Conservation (phyloP, 2,888 invertebrate genomes). For the Pomacea canaliculata region DNA sequence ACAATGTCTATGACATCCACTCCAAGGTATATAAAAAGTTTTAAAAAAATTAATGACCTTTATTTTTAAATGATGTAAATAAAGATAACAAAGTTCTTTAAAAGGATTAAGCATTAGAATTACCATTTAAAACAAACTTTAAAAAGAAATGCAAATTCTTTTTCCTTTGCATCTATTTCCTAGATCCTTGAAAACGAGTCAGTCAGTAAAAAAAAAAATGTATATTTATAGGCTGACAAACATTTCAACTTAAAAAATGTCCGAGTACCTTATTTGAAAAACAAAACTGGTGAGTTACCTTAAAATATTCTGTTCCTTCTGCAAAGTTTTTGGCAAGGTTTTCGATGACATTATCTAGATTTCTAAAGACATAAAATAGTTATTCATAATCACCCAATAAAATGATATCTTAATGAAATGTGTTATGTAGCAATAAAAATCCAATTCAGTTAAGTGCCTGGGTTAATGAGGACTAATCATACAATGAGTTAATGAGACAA, state of each 20-base stretch:
- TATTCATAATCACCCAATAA: not conserved
- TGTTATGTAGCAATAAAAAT: too few relatives aligned
- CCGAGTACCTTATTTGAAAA: too few relatives aligned
- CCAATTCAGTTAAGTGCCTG: not conserved
- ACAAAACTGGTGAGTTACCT: constrained; percentile 67
- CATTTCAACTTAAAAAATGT: not conserved
- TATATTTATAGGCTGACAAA: not conserved
- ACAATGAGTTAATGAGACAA: not conserved
- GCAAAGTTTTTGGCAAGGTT: constrained; percentile 87
- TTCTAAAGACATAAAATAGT: constrained; percentile 67
- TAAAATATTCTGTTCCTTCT: constrained; percentile 89
- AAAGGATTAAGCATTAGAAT: too few relatives aligned
- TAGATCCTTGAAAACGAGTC: too few relatives aligned
- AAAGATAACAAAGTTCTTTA: too few relatives aligned
- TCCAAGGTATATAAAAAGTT: too few relatives aligned
- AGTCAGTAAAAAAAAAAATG: too few relatives aligned
- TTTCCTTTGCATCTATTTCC: too few relatives aligned
- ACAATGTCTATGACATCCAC: too few relatives aligned
- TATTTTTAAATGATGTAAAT: too few relatives aligned
- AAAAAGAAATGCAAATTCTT: not conserved
- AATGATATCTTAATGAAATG: not conserved
- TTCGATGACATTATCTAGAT: constrained; percentile 83
- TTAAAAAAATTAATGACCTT: too few relatives aligned
- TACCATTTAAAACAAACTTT: not conserved
- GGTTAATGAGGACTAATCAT: not conserved